These are phyloP conservation scores for Eupithecia vulgata DNA, from an alignment of 2,888 invertebrate genomes.

Conservation along the genomic window DNA sequence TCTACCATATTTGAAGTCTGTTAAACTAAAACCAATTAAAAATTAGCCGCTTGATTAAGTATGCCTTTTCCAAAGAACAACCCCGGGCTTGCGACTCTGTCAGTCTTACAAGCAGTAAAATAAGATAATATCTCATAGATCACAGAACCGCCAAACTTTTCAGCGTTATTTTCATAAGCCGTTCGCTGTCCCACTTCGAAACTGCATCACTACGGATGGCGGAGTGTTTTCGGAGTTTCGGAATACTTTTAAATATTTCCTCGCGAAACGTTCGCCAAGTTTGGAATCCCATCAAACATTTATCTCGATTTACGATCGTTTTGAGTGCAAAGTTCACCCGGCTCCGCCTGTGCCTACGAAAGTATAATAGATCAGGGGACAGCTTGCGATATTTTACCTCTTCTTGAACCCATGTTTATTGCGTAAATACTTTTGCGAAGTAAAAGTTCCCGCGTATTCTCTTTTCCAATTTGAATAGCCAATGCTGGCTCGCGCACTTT, in stretches of 20 bases:
- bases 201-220: constrained; percentile 32
- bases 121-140: constrained; percentile 13
- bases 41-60: too few relatives aligned
- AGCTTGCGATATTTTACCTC: neutral
- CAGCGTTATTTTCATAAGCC: constrained; percentile 15
- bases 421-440: neutral
- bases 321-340: constrained; percentile 51
- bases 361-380: constrained; percentile 10
- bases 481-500: too few relatives aligned
- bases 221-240: constrained; percentile 29
- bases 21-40: too few relatives aligned
- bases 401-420: neutral
- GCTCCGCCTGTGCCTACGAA: constrained; percentile 28
- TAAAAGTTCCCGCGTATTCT: too few relatives aligned
- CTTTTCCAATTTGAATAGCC: too few relatives aligned
- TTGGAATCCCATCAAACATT: constrained; percentile 48
- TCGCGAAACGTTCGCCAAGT: constrained; percentile 32
- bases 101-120: neutral
- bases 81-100: neutral
- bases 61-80: neutral
- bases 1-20: too few relatives aligned
- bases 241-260: constrained; percentile 40
- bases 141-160: constrained; percentile 13
- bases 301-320: constrained; percentile 49
- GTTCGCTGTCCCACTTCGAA: constrained; percentile 30